Base-by-base conservation (phyloP, 2,888 invertebrate species). In the Crepidodera aurea region DNA sequence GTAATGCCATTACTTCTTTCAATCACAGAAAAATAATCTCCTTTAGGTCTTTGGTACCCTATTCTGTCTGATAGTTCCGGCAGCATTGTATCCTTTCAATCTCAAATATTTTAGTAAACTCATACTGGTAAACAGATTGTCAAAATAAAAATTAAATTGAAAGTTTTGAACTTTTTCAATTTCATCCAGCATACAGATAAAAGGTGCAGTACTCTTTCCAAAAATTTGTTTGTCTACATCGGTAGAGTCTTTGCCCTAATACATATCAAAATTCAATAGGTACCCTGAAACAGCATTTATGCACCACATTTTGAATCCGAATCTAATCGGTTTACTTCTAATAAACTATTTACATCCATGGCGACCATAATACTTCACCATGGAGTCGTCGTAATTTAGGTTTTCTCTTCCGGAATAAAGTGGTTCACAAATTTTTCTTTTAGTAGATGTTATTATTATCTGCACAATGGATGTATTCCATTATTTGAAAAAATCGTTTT, bases 111-210 rank as follows among this genome's bases (percentile, higher is more conserved):
- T 55, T 42, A 73, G 51, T 19, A 71, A 34, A 46, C 68, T 67
- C 29, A 71, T 50, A 44, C 67, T 67, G 18, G 72, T 74, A 62
- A 76, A 75, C 18, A 74, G 62, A 37, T 72, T 73, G 19, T 57
- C 57, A 18, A 48, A 48, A 48, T 48, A 48, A n/a, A n/a, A n/a
- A n/a, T n/a, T n/a, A n/a, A n/a, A n/a, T n/a, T n/a, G 29, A 57
- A 57, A 27, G 29, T 46, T 61, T 48, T 29, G 18, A 18, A 18
- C n/a, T 46, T 46, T 46, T 25, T 22, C 25, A 46, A 46, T 46
- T 25, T 65, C 62, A 27, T 51, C 42, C 15, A 65, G 18, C 56
- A 66, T 63, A 34, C 51, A 60, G 19, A 55, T 51, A 13, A 64
- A 25, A n/a, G 62, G 60, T 29, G 56, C 64, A 39, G 32, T 29